Conservation (phyloP, 2,113 vertebrate species). For the Alligator sinensis region DNA sequence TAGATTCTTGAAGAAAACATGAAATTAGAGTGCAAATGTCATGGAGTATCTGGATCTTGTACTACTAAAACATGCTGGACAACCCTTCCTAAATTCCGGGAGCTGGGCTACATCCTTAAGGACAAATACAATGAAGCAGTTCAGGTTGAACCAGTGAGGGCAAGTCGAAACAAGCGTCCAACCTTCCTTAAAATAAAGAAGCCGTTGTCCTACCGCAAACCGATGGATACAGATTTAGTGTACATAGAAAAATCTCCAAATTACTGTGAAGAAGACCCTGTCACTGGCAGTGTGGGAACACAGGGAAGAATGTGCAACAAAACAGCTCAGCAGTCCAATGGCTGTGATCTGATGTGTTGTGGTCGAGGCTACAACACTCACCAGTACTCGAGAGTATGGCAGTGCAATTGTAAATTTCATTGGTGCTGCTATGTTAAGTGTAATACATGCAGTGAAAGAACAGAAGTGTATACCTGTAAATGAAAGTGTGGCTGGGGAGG, state of each 20-base stretch:
- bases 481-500: conserved; percentile 65
- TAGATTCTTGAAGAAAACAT: conserved; percentile 95
- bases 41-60: conserved; percentile 95
- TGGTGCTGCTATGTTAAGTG: conserved; percentile 99
- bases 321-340: conserved; percentile 91
- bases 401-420: conserved; percentile 99
- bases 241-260: conserved; percentile 98
- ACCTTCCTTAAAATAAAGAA: conserved; percentile 98
- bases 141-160: conserved; percentile 93
- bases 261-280: conserved; percentile 94
- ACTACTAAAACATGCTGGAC: conserved; percentile 99
- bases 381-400: conserved; percentile 97
- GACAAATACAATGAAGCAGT: conserved; percentile 95
- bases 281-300: conserved; percentile 93
- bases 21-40: conserved; percentile 95
- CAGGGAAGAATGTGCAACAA: conserved; percentile 97
- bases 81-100: conserved; percentile 95
- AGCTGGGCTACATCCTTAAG: conserved; percentile 96
- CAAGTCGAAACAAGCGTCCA: conserved; percentile 94
- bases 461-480: conserved; percentile 96
- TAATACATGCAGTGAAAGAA: conserved; percentile 98
- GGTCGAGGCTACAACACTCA: conserved; percentile 98
- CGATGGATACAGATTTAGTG: conserved; percentile 95
- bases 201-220: conserved; percentile 94
- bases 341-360: conserved; percentile 98